These are phyloP conservation scores for Conus canariensis DNA, from an alignment of 2,888 invertebrate species.

Conservation along the genomic window DNA sequence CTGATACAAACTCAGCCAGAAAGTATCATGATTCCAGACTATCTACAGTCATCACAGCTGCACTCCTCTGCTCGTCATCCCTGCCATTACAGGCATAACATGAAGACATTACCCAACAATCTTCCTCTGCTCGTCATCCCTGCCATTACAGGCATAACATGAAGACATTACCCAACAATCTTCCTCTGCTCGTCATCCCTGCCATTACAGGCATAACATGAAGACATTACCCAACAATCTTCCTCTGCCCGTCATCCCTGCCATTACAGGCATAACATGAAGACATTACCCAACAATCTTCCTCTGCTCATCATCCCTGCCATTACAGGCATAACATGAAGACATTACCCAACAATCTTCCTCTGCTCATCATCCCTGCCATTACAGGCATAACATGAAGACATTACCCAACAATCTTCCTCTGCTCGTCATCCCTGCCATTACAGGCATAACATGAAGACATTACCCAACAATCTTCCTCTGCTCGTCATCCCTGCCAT, in stretches of 20 bases:
- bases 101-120: background rate
- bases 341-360: too few species aligned
- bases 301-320: background rate
- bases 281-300: too few species aligned
- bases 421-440: background rate
- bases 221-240: too few species aligned
- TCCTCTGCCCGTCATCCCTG: background rate
- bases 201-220: background rate
- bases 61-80: background rate
- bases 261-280: background rate
- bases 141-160: background rate
- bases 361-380: background rate
- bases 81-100: background rate
- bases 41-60: slow-evolving; percentile 5
- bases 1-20: background rate
- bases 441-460: background rate
- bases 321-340: background rate
- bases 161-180: too few species aligned
- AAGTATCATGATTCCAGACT: background rate
- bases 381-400: background rate
- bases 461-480: too few species aligned
- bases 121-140: background rate
- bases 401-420: too few species aligned
- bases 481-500: background rate
- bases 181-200: background rate